Evolutionary conservation across 2,797 vertebrate genomes (phyloP).

Genomic region (Craterocephalus amniculus): DNA sequence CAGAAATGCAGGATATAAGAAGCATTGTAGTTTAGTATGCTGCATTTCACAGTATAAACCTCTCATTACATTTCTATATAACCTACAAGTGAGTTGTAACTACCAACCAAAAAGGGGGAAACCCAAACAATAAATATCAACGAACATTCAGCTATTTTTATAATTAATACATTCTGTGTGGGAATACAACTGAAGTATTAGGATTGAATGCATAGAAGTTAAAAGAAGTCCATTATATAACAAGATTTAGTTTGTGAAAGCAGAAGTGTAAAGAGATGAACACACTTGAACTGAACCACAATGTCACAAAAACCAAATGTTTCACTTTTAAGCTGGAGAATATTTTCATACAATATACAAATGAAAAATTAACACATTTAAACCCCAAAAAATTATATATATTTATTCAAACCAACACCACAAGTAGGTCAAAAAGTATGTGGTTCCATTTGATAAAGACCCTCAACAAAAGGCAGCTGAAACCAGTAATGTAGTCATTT

Average conservation of each 20-base stretch:
- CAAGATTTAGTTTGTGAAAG: conserved; percentile 22
- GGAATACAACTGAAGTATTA: conserved; percentile 42
- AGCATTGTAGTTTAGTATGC: conserved; percentile 21
- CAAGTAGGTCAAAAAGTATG: conserved; percentile 23
- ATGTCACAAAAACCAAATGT: conserved; percentile 20
- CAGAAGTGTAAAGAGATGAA: conserved; percentile 14
- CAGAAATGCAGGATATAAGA: conserved; percentile 42
- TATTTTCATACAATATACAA: conserved; percentile 5
- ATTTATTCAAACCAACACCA: conserved; percentile 46
- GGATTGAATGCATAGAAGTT: conserved; percentile 68
- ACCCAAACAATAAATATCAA: conserved; percentile 22
- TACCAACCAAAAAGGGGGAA: background rate
- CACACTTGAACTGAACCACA: conserved; percentile 18
- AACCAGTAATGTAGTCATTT: conserved; percentile 39
- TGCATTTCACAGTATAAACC: conserved; percentile 31
- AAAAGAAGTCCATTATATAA: conserved; percentile 24
- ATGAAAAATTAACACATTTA: conserved; percentile 17
- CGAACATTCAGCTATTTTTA: conserved; percentile 61
- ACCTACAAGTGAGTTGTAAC: conserved; percentile 30
- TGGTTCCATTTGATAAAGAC: conserved; percentile 50
- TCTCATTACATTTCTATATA: background rate
- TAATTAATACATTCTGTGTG: conserved; percentile 67
- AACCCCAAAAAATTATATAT: conserved; percentile 9
- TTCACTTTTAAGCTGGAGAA: conserved; percentile 26
- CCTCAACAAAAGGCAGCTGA: conserved; percentile 44